Conservation (phyloP, 1,140 invertebrate genomes). For the Eumaeus atala region DNA sequence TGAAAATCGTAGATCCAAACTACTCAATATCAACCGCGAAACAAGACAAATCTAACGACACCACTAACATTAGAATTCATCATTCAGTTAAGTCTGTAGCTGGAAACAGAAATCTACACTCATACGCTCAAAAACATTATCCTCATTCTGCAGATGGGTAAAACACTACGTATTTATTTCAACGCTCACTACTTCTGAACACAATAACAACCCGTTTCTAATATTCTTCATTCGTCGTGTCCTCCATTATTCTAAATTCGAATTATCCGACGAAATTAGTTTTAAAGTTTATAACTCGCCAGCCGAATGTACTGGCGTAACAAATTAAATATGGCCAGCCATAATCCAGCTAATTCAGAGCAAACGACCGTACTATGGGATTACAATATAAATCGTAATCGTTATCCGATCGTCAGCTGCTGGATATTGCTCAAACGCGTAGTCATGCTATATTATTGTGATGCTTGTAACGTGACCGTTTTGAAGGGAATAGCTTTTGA, state of each 20-base stretch:
- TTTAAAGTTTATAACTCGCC: constrained; percentile 10
- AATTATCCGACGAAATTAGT: neutral
- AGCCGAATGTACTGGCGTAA: neutral
- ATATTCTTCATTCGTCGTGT: too few relatives aligned
- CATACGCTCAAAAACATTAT: too few relatives aligned
- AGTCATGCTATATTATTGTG: constrained; percentile 25
- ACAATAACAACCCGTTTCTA: too few relatives aligned
- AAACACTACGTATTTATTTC: too few relatives aligned
- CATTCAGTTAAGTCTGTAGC: too few relatives aligned
- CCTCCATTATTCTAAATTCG: neutral
- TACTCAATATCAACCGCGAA: too few relatives aligned
- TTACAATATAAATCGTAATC: constrained; percentile 36
- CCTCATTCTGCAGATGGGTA: too few relatives aligned
- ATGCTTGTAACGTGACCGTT: constrained; percentile 20
- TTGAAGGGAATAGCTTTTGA: constrained; percentile 15
- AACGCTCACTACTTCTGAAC: too few relatives aligned
- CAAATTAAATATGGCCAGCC: constrained; percentile 12
- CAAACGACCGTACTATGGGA: constrained; percentile 26
- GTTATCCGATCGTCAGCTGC: constrained; percentile 41
- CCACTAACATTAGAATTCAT: too few relatives aligned
- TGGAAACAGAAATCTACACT: too few relatives aligned
- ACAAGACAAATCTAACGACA: too few relatives aligned
- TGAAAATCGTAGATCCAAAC: too few relatives aligned
- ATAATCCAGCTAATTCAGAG: constrained; percentile 21
- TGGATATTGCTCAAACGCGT: constrained; percentile 28